Percentiles rank a stretch among this genome's conserved stretches.
Evolutionary conservation across 1,140 invertebrate genomes (phyloP).

Genomic region (Watersipora subatra): DNA sequence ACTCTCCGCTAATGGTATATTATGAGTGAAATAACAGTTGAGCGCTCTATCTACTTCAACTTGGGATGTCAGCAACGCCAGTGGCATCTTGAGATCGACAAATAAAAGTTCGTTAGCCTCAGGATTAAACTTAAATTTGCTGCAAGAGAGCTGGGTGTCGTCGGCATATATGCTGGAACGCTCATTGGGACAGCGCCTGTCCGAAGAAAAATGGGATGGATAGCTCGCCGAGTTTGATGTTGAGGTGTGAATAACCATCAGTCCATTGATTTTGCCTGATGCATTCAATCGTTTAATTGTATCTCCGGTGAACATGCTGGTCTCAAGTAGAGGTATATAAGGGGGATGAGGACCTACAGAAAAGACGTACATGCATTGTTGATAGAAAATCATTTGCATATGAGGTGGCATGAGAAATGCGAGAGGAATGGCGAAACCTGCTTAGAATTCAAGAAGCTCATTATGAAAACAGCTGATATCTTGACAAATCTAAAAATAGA

Average conservation of each 20-base stretch:
- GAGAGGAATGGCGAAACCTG: no score
- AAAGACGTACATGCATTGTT: no score
- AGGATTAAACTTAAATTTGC: slow-evolving; percentile 6
- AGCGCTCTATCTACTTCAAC: slow-evolving; percentile 10
- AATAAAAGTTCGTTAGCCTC: background rate
- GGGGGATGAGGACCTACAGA: background rate
- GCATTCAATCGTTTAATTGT: slow-evolving; percentile 40
- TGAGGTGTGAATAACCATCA: slow-evolving; percentile 42
- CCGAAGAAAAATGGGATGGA: slow-evolving; percentile 50
- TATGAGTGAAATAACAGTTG: background rate
- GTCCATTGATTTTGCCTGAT: slow-evolving; percentile 48
- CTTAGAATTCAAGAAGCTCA: no score
- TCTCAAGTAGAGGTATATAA: background rate
- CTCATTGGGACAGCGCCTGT: slow-evolving; percentile 69
- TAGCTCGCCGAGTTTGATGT: slow-evolving; percentile 22
- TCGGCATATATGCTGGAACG: slow-evolving; percentile 48
- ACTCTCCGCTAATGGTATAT: background rate
- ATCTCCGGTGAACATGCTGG: slow-evolving; percentile 14
- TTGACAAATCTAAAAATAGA: no score
- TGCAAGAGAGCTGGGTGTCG: slow-evolving; percentile 25
- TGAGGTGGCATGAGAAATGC: no score
- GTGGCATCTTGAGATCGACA: background rate
- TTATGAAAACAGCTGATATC: no score
- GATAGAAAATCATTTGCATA: no score
- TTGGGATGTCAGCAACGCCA: slow-evolving; percentile 5